A percentile compares a stretch with the other conserved stretches of the same genome.
phyloP scores from a whole-genome alignment of 2,113 vertebrate species.

The Thunnus maccoyii region DNA sequence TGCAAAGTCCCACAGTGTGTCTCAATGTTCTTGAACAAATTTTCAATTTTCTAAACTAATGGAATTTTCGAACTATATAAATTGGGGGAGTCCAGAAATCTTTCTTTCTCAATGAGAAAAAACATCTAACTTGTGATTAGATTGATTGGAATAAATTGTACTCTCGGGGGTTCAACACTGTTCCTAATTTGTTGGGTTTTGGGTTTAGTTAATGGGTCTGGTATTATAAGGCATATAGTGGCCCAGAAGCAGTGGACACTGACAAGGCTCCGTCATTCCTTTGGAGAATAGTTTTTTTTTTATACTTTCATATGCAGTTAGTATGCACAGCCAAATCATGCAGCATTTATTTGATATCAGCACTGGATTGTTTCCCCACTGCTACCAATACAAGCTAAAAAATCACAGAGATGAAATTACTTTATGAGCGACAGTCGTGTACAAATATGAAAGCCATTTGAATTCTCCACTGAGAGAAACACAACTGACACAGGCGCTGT shows the following conservation, averaged over 20 bases:
- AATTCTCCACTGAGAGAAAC: slow-evolving; percentile 23
- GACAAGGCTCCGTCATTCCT: slow-evolving; percentile 12
- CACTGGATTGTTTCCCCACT: slow-evolving; percentile 36
- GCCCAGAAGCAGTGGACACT: slow-evolving; percentile 12
- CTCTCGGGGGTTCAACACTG: background rate
- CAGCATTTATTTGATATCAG: slow-evolving; percentile 51
- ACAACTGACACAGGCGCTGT: slow-evolving; percentile 25
- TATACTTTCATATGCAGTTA: slow-evolving; percentile 30
- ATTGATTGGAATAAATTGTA: background rate
- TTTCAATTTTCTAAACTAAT: slow-evolving; percentile 9
- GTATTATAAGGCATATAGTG: slow-evolving; percentile 18
- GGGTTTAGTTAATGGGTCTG: slow-evolving; percentile 7
- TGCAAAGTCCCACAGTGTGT: too few species aligned
- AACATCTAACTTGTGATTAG: background rate
- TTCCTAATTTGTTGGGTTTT: slow-evolving; percentile 14
- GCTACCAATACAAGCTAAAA: slow-evolving; percentile 31
- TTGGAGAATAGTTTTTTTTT: slow-evolving; percentile 30
- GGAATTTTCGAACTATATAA: background rate
- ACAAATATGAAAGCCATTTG: slow-evolving; percentile 29
- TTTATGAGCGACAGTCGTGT: slow-evolving; percentile 25
- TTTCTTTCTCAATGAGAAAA: slow-evolving; percentile 6
- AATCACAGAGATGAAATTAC: slow-evolving; percentile 43
- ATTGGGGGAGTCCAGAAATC: background rate
- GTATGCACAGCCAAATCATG: slow-evolving; percentile 31
- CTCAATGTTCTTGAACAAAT: too few species aligned